Evolutionary conservation across 2,797 vertebrate genomes (phyloP), one percentile per base, ranked within the genome.

Genomic region (Buphagus erythrorhynchus): DNA sequence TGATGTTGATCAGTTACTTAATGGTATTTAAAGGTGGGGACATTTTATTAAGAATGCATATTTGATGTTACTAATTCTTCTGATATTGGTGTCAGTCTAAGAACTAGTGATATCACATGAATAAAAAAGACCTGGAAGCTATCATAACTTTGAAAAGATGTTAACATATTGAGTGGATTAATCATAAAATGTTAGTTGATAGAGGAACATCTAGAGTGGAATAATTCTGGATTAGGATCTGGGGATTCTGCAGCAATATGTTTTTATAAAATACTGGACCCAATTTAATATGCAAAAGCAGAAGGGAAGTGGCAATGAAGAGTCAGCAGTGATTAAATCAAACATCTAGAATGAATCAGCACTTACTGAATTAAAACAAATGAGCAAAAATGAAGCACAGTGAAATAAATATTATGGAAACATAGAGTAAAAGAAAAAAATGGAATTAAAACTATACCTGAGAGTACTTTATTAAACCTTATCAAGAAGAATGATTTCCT

Each of bases 261-360:
- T 36, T 83, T 87, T 67, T 83, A 76, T 74, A 74, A 94, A 88
- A 77, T 36, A 65, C 28, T 91, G 93, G 82, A 68, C 69, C 10
- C 9, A 40, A 74, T 78, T 72, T 88, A 67, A 55, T 58, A 78
- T 16, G 46, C 33, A 68, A 86, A 95, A 88, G 69, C 49, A 86
- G 66, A 90, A 72, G 43, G 33, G 26, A 78, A 75, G 61, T 48
- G 83, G 66, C 38, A 45, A 74, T 86, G 61, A 79, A 61, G 52
- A 83, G 49, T 68, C 85, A 94, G 48, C 62, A 88, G 33, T 75
- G 52, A 72, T 72, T 93, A 48, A 91, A 90, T 90, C 61, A 86
- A 84, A 63, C 21, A 54, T 74, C 46, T 75, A 84, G 54, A 88
- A 46, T 94, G 79, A 88, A 61, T 93, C 88, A 84, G 54, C 46